Conservation (phyloP, 2,888 invertebrate genomes). For the Agrochola macilenta region DNA sequence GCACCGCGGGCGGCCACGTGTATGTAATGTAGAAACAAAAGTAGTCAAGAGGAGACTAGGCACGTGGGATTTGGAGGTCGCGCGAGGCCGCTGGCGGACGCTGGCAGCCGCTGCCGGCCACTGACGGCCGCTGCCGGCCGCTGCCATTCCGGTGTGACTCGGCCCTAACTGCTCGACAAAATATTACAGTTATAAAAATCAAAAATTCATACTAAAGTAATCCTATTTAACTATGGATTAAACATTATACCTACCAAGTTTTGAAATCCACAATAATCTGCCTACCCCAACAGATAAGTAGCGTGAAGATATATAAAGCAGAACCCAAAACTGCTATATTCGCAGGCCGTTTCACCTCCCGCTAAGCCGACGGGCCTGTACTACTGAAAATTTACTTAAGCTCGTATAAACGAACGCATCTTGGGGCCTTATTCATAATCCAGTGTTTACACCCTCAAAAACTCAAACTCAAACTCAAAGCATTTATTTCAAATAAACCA, state of each 20-base stretch:
- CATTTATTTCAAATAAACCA: no score
- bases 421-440: slow-evolving; percentile 58
- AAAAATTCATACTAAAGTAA: not conserved
- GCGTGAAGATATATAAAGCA: slow-evolving; percentile 48
- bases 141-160: no score
- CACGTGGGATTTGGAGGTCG: no score
- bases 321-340: slow-evolving; percentile 60
- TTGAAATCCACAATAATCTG: slow-evolving; percentile 33
- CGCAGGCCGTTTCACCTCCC: slow-evolving; percentile 59
- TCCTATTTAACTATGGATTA: not conserved
- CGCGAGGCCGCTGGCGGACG: no score
- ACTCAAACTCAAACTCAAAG: no score
- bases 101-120: no score
- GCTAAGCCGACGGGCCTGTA: slow-evolving; percentile 63
- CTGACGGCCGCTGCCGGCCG: no score
- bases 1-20: no score
- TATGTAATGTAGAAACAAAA: no score
- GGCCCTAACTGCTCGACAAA: no score
- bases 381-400: slow-evolving; percentile 66
- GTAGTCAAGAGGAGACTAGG: no score
- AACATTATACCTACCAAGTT: slow-evolving; percentile 19
- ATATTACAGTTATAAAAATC: no score
- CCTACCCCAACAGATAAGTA: slow-evolving; percentile 24
- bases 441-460: not conserved
- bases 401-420: slow-evolving; percentile 64